These are phyloP conservation scores for Macrobrachium nipponense DNA, from an alignment of 1,140 invertebrate genomes.

Conservation along the genomic window DNA sequence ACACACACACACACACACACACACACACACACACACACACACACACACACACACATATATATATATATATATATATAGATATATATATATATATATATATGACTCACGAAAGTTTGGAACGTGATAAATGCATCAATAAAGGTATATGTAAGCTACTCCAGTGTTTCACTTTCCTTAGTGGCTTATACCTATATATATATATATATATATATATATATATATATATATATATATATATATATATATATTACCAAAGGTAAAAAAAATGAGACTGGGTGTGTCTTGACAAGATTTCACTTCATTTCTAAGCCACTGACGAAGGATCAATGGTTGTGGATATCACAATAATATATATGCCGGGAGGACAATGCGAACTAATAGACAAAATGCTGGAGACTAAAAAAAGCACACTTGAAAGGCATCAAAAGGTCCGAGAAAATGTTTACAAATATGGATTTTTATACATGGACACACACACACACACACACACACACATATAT, in stretches of 20 bases:
- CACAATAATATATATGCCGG: too few relatives aligned
- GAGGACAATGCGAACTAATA: too few relatives aligned
- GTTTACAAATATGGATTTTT: neutral
- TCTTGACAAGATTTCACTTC: too few relatives aligned
- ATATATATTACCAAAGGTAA: too few relatives aligned
- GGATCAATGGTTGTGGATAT: too few relatives aligned
- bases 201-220: conserved; percentile 2
- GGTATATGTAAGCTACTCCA: neutral
- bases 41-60: neutral
- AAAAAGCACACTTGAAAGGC: too few relatives aligned
- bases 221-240: neutral
- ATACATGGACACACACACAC: neutral
- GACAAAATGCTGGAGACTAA: too few relatives aligned
- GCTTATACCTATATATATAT: conserved; percentile 10
- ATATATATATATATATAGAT: neutral
- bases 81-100: conserved; percentile 5
- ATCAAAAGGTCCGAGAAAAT: too few relatives aligned
- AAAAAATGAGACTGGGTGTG: too few relatives aligned
- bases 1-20: neutral
- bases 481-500: neutral
- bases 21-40: neutral
- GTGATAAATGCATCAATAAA: neutral
- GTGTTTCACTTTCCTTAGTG: too few relatives aligned
- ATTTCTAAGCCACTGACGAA: too few relatives aligned
- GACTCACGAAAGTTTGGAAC: too few relatives aligned